These are phyloP conservation scores for Bubalus kerabau DNA, from an alignment of 2,113 vertebrate genomes.

Conservation along the genomic window DNA sequence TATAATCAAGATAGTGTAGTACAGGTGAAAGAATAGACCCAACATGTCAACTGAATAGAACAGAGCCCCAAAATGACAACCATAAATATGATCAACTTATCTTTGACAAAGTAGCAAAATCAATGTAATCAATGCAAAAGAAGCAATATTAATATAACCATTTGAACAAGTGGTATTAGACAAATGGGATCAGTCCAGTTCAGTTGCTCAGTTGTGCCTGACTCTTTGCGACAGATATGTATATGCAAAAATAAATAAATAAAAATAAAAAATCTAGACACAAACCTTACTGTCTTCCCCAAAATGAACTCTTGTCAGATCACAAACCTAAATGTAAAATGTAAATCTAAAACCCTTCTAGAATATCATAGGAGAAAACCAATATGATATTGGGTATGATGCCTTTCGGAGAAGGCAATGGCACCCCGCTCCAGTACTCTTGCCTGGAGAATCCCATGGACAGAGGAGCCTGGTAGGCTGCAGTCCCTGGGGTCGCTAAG, in stretches of 20 bases:
- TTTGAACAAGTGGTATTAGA: not conserved
- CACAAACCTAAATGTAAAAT: not conserved
- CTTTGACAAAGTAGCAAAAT: not conserved
- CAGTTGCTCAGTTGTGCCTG: not conserved
- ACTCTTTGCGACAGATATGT: not conserved
- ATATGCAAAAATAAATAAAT: not conserved
- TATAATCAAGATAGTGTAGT: not conserved
- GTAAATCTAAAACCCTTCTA: not conserved
- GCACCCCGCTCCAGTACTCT: too few species aligned
- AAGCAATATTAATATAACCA: not conserved
- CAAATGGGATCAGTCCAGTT: not conserved
- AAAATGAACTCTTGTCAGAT: not conserved
- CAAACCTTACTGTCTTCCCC: not conserved
- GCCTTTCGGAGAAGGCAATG: too few species aligned
- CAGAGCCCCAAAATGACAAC: not conserved
- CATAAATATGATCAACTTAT: not conserved
- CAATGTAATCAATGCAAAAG: not conserved
- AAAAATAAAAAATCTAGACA: not conserved
- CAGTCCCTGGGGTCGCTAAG: too few species aligned
- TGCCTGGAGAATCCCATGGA: too few species aligned
- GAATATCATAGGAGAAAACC: not conserved
- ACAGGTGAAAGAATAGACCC: not conserved
- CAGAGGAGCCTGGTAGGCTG: too few species aligned
- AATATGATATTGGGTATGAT: not conserved
- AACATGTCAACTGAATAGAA: not conserved